Base-by-base conservation (phyloP, 2,888 invertebrate genomes). In the Tachina lurida region DNA sequence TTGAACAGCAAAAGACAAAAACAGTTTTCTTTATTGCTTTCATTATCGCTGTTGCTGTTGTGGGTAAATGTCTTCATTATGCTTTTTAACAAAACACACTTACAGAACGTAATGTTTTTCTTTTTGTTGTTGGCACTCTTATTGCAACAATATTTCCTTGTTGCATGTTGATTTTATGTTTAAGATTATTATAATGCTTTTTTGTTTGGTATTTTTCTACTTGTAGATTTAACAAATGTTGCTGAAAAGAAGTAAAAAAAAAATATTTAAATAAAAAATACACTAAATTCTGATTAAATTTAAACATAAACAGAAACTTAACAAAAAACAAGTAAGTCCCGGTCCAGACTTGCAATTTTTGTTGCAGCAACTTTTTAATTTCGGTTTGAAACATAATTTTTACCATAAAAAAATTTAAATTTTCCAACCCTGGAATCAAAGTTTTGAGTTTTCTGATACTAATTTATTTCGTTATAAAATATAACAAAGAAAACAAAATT, bases 91-190 rank as follows among this genome's bases (percentile, higher is more conserved):
- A 60, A 31, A 81, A 68, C 67, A 68, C 31, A 68, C 74, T 5
- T 67, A 80, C 58, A 67, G 58, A 45, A 31, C 47, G 54, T 62
- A 60, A 68, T 65, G 12, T 10, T 63, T 45, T 47, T 22, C 10
- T 17, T 65, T 63, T 10, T 8, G 22, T 22, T 45, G 19, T 43
- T 17, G 1, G 31, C 1, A n/a, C 1, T 19, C 19, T 45, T 65
- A 22, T 65, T 73, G 56, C 76, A 65, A 60, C 47, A 45, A 60
- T 67, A 71, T 80, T 84, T 80, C 71, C 80, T 39, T 80, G 63
- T 84, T 84, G 84, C 84, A 80, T 81, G 80, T 84, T 80, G 76
- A 84, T 84, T 80, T 80, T 77, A 67, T 73, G 71, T 73, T 67
- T 2, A 62, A 77, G 84, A 84, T 84, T 84, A 84, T 62, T 47